Percentiles rank a stretch among this genome's conserved stretches.
Evolutionary conservation across 2,797 vertebrate species (phyloP).

Genomic region (Sciurus carolinensis): DNA sequence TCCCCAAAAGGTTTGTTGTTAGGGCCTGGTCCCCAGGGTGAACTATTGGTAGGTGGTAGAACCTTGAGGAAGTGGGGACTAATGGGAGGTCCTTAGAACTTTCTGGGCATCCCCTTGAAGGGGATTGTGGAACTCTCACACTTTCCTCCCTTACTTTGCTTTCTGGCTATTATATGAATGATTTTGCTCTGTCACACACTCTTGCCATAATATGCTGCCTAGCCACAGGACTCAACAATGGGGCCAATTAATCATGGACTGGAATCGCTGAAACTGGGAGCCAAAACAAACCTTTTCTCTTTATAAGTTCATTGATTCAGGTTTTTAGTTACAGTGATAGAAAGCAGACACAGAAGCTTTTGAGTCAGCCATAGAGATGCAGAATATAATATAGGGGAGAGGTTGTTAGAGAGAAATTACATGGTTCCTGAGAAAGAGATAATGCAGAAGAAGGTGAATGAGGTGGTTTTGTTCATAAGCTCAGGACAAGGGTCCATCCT

Average conservation of each 20-base stretch:
- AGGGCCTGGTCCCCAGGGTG: background rate
- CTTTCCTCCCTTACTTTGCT: background rate
- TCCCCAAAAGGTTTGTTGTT: background rate
- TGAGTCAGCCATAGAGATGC: background rate
- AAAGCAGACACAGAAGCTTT: background rate
- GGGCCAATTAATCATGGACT: background rate
- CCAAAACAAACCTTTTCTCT: background rate
- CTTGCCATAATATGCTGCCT: background rate
- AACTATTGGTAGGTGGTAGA: background rate
- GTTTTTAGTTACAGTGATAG: background rate
- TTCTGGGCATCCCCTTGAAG: too few relatives aligned
- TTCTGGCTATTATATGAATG: background rate
- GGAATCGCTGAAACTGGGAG: background rate
- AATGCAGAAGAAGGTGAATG: background rate
- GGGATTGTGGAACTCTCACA: too few relatives aligned
- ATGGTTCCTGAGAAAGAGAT: background rate
- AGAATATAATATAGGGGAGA: background rate
- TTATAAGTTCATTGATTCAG: background rate
- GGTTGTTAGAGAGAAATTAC: background rate
- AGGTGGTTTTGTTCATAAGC: background rate
- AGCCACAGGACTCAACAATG: background rate
- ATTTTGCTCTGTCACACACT: background rate
- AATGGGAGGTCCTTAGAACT: background rate
- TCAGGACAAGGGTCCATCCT: background rate
- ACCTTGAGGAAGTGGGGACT: background rate